Percentiles rank a stretch among this genome's conserved stretches.
Conservation (phyloP, 2,797 vertebrate genomes). For the Hippopotamyrus pictus region DNA sequence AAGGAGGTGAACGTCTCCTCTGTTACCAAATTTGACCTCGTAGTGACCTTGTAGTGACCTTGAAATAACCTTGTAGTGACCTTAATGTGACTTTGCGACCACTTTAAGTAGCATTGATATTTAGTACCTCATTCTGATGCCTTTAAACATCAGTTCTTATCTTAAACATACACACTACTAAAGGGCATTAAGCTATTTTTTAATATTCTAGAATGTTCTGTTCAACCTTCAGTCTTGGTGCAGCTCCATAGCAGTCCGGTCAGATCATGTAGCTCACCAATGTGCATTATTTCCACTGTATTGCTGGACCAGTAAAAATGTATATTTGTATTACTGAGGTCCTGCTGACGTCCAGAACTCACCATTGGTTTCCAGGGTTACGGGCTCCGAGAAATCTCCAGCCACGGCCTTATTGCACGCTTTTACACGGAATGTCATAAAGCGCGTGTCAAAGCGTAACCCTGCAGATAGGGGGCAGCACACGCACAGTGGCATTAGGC, state of each 20-base stretch:
- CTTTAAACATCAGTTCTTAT: not conserved
- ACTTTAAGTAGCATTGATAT: not conserved
- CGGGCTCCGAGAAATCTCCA: constrained; percentile 83
- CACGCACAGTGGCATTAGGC: not conserved
- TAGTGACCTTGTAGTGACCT: not conserved
- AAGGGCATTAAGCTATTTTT: not conserved
- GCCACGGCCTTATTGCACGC: constrained; percentile 93
- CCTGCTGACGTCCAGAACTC: constrained; percentile 27
- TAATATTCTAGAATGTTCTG: not conserved
- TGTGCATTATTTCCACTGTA: not conserved
- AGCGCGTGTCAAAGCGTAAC: constrained; percentile 86
- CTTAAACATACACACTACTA: not conserved
- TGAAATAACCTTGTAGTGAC: not conserved
- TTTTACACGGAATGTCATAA: constrained; percentile 85
- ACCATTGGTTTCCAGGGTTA: constrained; percentile 89
- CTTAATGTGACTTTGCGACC: not conserved
- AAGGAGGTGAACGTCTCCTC: not conserved
- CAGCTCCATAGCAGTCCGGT: not conserved
- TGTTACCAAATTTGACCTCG: not conserved
- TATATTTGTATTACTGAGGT: not conserved
- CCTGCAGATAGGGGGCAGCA: constrained; percentile 53
- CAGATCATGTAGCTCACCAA: not conserved
- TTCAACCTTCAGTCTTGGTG: not conserved
- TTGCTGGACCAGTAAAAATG: not conserved
- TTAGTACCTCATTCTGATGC: not conserved